A percentile compares a stretch with the other conserved stretches of the same genome.
Evolutionary conservation across 1,140 invertebrate species (phyloP).

Genomic region (Aphidius gifuensis): DNA sequence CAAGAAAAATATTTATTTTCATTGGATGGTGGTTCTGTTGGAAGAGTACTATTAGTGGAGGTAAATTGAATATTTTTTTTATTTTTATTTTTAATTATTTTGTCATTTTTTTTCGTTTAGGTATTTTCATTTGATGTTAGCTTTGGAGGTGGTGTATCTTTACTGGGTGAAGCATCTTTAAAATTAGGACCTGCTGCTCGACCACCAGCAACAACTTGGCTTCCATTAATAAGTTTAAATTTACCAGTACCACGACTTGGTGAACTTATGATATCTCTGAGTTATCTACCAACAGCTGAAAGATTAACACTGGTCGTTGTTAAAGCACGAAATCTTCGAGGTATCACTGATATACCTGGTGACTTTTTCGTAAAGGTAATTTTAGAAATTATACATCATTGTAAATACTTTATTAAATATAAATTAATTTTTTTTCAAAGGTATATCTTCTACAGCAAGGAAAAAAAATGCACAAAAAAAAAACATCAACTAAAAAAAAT

Average conservation of each 20-base stretch:
- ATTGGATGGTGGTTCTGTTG: conserved; percentile 53
- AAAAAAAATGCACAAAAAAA: conserved; percentile 75
- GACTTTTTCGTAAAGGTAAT: conserved; percentile 51
- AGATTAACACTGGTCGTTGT: conserved; percentile 61
- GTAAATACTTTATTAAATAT: not conserved
- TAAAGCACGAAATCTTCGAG: conserved; percentile 57
- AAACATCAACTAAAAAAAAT: conserved; percentile 66
- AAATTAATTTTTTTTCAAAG: conserved; percentile 45
- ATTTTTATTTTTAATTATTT: conserved; percentile 1
- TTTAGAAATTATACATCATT: conserved; percentile 1
- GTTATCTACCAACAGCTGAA: conserved; percentile 61
- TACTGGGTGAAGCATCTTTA: conserved; percentile 53
- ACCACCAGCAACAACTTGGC: conserved; percentile 56
- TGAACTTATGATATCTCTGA: conserved; percentile 61
- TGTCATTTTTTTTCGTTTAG: conserved; percentile 27
- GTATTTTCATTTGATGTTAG: conserved; percentile 43
- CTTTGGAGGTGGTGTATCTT: conserved; percentile 29
- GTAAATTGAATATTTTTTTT: conserved; percentile 28
- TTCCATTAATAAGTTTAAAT: conserved; percentile 51
- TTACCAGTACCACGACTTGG: conserved; percentile 61
- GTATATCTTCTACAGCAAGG: conserved; percentile 74
- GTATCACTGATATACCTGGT: conserved; percentile 37
- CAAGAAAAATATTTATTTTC: conserved; percentile 74
- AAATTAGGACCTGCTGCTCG: conserved; percentile 52
- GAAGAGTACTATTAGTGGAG: conserved; percentile 45